Evolutionary conservation across 2,797 vertebrate species (phyloP).

Genomic region (Perodicticus potto): DNA sequence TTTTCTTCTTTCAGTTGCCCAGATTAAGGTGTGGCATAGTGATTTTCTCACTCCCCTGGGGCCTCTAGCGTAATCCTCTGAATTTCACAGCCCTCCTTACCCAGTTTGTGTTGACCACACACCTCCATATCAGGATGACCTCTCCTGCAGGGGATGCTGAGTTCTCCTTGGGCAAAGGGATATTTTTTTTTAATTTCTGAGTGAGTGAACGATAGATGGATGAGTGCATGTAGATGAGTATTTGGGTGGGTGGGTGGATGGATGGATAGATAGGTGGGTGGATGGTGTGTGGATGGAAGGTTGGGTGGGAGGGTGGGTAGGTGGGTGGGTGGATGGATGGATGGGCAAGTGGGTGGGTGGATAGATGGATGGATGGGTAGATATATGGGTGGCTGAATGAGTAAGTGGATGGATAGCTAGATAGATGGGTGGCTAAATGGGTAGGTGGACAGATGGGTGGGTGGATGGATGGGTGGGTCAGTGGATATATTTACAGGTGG

Average conservation of each 20-base stretch:
- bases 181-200: background rate
- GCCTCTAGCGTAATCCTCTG: accelerated
- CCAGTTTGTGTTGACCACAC: accelerated
- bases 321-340: accelerated
- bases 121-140: accelerated
- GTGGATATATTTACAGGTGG: no score
- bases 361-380: background rate
- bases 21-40: accelerated
- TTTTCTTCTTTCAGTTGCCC: no score
- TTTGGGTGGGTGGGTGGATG: background rate
- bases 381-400: accelerated
- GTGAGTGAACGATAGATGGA: background rate
- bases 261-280: accelerated
- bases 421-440: accelerated
- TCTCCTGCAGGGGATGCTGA: accelerated
- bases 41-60: accelerated
- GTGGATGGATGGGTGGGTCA: background rate
- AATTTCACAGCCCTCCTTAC: accelerated
- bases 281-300: accelerated
- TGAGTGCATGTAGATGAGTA: background rate
- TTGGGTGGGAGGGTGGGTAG: accelerated
- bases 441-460: accelerated
- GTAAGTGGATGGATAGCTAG: accelerated
- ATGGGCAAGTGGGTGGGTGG: accelerated
- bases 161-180: no score